A percentile compares a stretch with the other conserved stretches of the same genome.
phyloP scores from a whole-genome alignment of 2,113 vertebrate genomes.

The Cephalopterus ornatus region DNA sequence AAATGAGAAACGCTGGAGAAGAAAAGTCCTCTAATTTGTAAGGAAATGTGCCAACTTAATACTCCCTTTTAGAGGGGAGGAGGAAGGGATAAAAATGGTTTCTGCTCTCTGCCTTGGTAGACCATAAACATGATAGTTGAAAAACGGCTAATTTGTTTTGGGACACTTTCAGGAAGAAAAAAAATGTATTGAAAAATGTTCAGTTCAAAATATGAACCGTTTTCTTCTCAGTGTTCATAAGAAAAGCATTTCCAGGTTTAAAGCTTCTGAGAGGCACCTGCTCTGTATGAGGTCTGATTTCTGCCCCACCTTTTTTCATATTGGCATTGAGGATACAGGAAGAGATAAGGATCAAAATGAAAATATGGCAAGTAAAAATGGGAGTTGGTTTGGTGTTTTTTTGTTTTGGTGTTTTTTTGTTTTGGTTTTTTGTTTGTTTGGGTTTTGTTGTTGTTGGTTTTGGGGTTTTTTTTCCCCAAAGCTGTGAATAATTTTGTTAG shows the following conservation, averaged over 20 bases:
- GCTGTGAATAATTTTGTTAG: neutral
- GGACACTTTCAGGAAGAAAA: neutral
- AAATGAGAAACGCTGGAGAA: neutral
- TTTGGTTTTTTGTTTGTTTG: neutral
- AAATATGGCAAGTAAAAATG: neutral
- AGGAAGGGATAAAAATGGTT: neutral
- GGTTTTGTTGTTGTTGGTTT: no score
- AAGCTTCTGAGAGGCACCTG: neutral
- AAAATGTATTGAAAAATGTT: neutral
- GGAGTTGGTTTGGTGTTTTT: neutral
- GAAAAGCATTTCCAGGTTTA: neutral
- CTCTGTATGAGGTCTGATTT: neutral
- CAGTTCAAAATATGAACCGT: neutral
- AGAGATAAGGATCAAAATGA: neutral
- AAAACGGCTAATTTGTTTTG: neutral
- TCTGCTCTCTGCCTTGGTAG: neutral
- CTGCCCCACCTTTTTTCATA: neutral
- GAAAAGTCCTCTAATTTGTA: neutral
- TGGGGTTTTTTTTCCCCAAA: neutral
- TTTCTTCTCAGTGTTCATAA: neutral
- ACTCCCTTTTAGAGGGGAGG: neutral
- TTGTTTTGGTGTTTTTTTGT: neutral
- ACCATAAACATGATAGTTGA: neutral
- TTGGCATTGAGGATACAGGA: neutral
- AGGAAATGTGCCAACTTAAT: neutral